Evolutionary conservation across 2,113 vertebrate genomes (phyloP).

Genomic region (Mola mola): DNA sequence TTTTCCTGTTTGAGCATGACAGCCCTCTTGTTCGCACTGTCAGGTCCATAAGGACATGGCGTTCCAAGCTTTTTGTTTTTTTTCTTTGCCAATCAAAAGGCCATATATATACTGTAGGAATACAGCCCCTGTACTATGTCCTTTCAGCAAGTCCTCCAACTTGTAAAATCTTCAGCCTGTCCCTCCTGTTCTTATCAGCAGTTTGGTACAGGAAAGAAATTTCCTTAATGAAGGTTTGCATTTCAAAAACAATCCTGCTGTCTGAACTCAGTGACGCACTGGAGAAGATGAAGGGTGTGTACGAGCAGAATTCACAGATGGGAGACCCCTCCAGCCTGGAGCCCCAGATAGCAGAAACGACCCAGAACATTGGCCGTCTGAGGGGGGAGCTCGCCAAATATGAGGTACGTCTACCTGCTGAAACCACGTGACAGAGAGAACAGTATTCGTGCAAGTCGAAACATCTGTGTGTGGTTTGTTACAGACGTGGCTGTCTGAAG

Average conservation of each 20-base stretch:
- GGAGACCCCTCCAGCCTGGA: constrained; percentile 93
- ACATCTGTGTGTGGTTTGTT: constrained; percentile 6
- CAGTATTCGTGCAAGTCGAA: background rate
- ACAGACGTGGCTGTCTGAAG: constrained; percentile 84
- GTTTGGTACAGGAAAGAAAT: constrained; percentile 5
- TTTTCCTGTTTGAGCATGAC: background rate
- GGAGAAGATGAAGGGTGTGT: constrained; percentile 97
- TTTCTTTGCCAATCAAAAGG: too few species aligned
- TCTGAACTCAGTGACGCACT: constrained; percentile 85
- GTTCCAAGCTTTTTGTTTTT: too few species aligned
- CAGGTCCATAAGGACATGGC: too few species aligned
- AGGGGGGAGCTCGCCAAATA: constrained; percentile 91
- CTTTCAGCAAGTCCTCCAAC: background rate
- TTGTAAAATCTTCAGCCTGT: background rate
- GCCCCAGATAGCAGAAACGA: constrained; percentile 90
- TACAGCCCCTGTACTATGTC: background rate
- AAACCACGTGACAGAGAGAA: background rate
- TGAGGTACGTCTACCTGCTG: constrained; percentile 79
- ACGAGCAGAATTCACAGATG: constrained; percentile 93
- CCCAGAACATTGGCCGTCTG: constrained; percentile 87
- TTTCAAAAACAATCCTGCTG: constrained; percentile 3
- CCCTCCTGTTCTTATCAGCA: constrained; percentile 21
- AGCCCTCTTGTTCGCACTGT: too few species aligned
- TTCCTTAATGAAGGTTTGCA: constrained; percentile 17
- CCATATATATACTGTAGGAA: background rate